Evolutionary conservation across 2,113 vertebrate species (phyloP), one percentile per base, ranked within the genome.

Genomic region (Pandion haliaetus): DNA sequence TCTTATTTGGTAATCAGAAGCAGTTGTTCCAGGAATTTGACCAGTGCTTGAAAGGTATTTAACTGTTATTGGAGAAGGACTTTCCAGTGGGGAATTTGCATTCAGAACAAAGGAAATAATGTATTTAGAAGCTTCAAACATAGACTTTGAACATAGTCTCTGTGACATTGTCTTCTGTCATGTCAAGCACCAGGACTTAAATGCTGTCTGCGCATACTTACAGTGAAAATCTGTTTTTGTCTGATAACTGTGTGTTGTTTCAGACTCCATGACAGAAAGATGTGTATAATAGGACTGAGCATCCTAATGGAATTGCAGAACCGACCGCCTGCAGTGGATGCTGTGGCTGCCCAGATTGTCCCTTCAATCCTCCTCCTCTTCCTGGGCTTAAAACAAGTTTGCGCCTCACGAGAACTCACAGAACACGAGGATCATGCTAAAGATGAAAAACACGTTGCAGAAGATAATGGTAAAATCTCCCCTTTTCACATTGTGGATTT

Each of bases 221-320:
- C 17, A 86, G 40, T 55, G 44, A 59, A 81, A 55, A 50, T 85
- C 25, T 58, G 5, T 0, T 20, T 95, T 74, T 77, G 19, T 47
- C 17, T 73, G 54, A 92, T 28, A 24, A 78, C 2, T 71, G n/a
- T 85, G 10, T 82, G 36, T 65, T 66, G 36, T 87, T 94, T 79
- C 96, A 99, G 99, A 72, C 98, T 99, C 72, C 99, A 99, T 24
- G 99, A 99, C 96, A 98, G 99, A 66, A 99, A 99, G 98, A 99
- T 99, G 98, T 99, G 99, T 94, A 99, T 99, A 97, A 99, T 99
- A 54, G 99, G 99, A 65, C 98, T 99, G 83, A 99, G 99, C 55
- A 98, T 99, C 86, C 98, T 99, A 74, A 98, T 99, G 98, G 99
- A 99, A 88, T 97, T 99, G 63, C 99, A 99, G 17, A 98, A 97